Evolutionary conservation across 2,797 vertebrate species (phyloP), one percentile per base, ranked within the genome.

Genomic region (Myotis myotis): DNA sequence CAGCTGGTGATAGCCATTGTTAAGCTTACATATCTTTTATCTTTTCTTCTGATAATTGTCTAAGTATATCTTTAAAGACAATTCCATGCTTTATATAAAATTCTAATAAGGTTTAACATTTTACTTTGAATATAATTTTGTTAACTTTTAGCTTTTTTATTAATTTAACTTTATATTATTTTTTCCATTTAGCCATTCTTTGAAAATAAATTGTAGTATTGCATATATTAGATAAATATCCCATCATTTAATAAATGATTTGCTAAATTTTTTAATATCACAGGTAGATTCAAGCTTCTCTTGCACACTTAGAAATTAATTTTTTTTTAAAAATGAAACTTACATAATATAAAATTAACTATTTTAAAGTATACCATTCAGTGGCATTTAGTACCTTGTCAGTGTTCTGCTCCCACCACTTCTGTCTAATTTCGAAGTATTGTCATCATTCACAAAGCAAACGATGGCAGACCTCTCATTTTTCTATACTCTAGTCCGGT

Each of bases 181-280:
- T 91, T 91, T 96, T 87, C 47, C 22, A 36, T 47, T 70, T 90
- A 84, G 76, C 28, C 2, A 9, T 87, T 76, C 25, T 89, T 93
- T 92, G 78, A 96, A 94, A 72, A 82, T 68, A 33, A 36, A 55
- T 51, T 97, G 49, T 53, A 36, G 30, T 44, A n/a, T 72, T 91
- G 3, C 22, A 7, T 70, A 12, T 92, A 20, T 89, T 38, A 20
- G 47, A 10, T n/a, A 78, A 81, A 60, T 82, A 70, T 12, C 49
- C 5, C 20, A 75, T 30, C 17, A 55, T 64, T 64, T 75, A 88
- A 47, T 57, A 94, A 55, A 44, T 90, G 10, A 71, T 36, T 70
- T 72, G 30, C 23, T 78, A 22, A 20, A 20, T 76, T 87, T 62
- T 82, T 36, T 62, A 41, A 78, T 51, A 62, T 72, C 57, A 5